Base-by-base conservation (phyloP, 2,888 invertebrate genomes). In the Keiferia lycopersicella region DNA sequence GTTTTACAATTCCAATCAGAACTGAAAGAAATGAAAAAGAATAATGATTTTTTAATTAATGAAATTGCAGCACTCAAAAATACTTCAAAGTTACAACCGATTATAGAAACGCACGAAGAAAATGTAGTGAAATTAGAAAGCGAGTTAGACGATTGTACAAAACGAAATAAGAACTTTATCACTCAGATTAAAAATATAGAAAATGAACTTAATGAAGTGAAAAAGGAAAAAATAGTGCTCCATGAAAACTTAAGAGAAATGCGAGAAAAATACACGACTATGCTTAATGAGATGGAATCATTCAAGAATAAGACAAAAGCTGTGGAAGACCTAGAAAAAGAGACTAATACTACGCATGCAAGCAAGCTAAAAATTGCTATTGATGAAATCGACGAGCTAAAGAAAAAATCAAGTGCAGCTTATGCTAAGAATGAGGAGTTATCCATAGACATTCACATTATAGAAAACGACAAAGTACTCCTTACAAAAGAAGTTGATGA, bases 51-150 rank as follows among this genome's bases (percentile, higher is more conserved):
- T 65, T 83, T 95, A n/a, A 91, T 95, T 70, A 92, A 93, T 60
- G 95, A 95, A 82, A 87, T 95, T 67, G 92, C 94, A 53, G 92
- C 93, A 59, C 91, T 93, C 62, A 95, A 95, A 75, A 93, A 92
- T 75, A 87, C 88, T n/a, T 92, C 92, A n/a, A 94, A 94, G 71
- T 82, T 95, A 69, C 94, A 95, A 80, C 95, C 95, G 0, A 95
- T 95, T 62, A 93, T 94, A 61, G 95, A 95, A 86, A 93, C 94
- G 1, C 95, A 95, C 73, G 95, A 95, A 85, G 95, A 95, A 72
- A 94, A 94, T 68, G 83, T 95, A 67, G 86, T 92, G 0, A 92
- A 94, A 71, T 78, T 95, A 71, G 95, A 95, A 83, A 86, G 90
- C 0, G 94, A 95, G 79, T 77, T 95, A 58, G 95, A 95, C 61